Conservation (phyloP, 1,140 invertebrate species). For the Panonychus citri region DNA sequence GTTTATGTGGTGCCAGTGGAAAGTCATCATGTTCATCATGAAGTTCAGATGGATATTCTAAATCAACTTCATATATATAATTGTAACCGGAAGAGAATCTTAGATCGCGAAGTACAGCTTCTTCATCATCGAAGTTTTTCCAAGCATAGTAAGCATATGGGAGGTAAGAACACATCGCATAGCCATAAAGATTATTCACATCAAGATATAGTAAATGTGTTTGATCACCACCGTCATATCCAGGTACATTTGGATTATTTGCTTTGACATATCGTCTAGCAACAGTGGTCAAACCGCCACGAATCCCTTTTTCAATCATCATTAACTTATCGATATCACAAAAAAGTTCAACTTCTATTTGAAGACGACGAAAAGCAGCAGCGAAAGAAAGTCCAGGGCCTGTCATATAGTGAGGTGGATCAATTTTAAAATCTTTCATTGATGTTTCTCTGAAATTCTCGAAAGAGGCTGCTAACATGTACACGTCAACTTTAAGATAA, state of each 20-base stretch:
- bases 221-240: too few species aligned
- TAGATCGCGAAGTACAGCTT: too few species aligned
- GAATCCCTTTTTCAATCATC: slow-evolving; percentile 17
- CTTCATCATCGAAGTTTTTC: too few species aligned
- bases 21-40: slow-evolving; percentile 20
- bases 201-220: too few species aligned
- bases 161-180: too few species aligned
- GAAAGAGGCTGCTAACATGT: slow-evolving; percentile 25
- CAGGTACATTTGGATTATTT: slow-evolving; percentile 12
- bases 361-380: slow-evolving; percentile 12
- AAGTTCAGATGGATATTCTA: slow-evolving; percentile 2
- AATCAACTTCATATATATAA: slow-evolving; percentile 15
- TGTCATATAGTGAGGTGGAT: slow-evolving; percentile 17
- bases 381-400: slow-evolving; percentile 13
- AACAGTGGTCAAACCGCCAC: not conserved
- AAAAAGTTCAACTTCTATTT: slow-evolving; percentile 6
- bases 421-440: slow-evolving; percentile 13
- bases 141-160: too few species aligned
- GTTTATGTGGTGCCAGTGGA: slow-evolving; percentile 22
- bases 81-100: too few species aligned
- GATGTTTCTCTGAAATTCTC: slow-evolving; percentile 19
- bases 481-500: slow-evolving; percentile 23
- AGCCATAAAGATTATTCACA: slow-evolving; percentile 10
- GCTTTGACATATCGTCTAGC: not conserved
- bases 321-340: slow-evolving; percentile 12